A percentile compares a stretch with the other conserved stretches of the same genome.
phyloP scores from a whole-genome alignment of 2,888 invertebrate genomes.

The Nomada fabriciana region DNA sequence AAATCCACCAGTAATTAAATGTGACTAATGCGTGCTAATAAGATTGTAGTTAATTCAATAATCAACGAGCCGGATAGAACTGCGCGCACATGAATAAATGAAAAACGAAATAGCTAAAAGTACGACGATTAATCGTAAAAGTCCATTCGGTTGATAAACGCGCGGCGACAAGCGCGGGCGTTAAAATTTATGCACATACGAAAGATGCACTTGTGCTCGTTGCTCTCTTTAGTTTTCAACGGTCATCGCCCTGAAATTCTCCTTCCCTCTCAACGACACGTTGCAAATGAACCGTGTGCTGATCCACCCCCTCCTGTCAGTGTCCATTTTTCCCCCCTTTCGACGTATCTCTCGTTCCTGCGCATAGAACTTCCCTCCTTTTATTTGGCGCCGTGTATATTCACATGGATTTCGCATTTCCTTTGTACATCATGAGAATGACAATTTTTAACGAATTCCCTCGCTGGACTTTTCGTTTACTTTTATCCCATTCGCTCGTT shows the following conservation, averaged over 20 bases:
- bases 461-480: no score
- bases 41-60: background rate
- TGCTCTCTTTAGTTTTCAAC: constrained; percentile 49
- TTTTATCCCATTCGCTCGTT: no score
- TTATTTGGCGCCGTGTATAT: background rate
- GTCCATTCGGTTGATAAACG: constrained; percentile 14
- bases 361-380: constrained; percentile 22
- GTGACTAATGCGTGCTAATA: no score
- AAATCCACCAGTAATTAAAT: no score
- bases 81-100: background rate
- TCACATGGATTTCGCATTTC: constrained; percentile 4
- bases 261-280: constrained; percentile 48
- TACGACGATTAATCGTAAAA: background rate
- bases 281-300: constrained; percentile 58
- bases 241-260: constrained; percentile 56
- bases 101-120: background rate
- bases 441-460: no score
- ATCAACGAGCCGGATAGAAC: background rate
- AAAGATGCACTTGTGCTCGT: constrained; percentile 46
- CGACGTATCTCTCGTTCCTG: constrained; percentile 43
- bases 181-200: constrained; percentile 50
- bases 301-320: constrained; percentile 35
- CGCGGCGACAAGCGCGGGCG: background rate
- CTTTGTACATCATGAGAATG: constrained; percentile 4
- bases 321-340: constrained; percentile 38